Conservation (phyloP, 2,888 invertebrate species). For the Lithophane leautieri region DNA sequence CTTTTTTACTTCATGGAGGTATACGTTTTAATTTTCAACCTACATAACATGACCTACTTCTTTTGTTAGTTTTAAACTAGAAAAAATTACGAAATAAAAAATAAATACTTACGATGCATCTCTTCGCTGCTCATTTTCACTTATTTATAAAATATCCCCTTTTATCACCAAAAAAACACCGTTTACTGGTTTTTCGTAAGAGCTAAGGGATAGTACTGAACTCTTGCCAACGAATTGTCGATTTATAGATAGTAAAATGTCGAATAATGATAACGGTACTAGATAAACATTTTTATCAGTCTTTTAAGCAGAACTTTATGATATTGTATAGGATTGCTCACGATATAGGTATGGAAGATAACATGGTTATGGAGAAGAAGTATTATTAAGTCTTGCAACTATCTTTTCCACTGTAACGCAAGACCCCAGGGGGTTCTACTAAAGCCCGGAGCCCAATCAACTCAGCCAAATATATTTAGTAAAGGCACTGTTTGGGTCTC, state of each 20-base stretch:
- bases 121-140: conserved; percentile 41
- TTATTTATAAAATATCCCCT: background rate
- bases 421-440: background rate
- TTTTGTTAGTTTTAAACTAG: background rate
- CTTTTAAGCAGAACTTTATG: conserved; percentile 41
- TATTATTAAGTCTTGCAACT: background rate
- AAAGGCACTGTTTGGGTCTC: too few species aligned
- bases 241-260: conserved; percentile 40
- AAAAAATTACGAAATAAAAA: background rate
- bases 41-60: background rate
- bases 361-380: background rate
- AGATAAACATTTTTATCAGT: conserved; percentile 45
- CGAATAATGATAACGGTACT: conserved; percentile 36
- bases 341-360: background rate
- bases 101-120: conserved; percentile 34
- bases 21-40: too few species aligned
- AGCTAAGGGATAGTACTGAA: conserved; percentile 36
- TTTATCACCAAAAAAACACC: conserved; percentile 13
- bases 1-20: too few species aligned
- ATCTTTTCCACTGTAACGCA: background rate
- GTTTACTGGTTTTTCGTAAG: conserved; percentile 25
- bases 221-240: conserved; percentile 18
- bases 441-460: background rate
- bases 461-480: background rate
- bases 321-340: conserved; percentile 14